Percentiles rank a stretch among this genome's conserved stretches.
Conservation (phyloP, 2,888 invertebrate species). For the Limnephilus lunatus region DNA sequence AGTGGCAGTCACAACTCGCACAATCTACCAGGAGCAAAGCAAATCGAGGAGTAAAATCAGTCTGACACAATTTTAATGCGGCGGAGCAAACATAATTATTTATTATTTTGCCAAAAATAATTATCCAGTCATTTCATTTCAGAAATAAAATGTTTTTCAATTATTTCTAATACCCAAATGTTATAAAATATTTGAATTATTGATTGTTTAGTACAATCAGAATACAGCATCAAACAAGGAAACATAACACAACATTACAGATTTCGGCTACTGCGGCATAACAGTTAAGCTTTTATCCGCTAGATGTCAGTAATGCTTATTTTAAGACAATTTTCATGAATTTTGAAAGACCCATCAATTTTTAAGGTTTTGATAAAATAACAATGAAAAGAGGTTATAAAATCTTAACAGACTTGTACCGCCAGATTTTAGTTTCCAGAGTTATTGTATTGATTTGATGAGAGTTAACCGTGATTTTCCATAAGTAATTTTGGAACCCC, state of each 20-base stretch:
- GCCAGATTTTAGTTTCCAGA: no score
- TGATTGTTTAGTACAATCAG: no score
- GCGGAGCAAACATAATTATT: no score
- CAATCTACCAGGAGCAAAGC: slow-evolving; percentile 53
- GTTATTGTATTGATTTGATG: no score
- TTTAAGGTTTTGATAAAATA: no score
- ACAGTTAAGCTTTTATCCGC: not conserved
- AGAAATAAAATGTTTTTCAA: not conserved
- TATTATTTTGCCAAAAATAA: not conserved
- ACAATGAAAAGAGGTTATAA: no score
- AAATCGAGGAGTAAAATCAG: not conserved
- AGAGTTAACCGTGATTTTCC: no score
- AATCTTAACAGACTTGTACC: no score
- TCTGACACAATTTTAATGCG: not conserved
- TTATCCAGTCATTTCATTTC: not conserved
- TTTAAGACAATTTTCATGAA: not conserved
- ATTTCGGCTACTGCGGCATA: not conserved
- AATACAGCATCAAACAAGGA: no score
- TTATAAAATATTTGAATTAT: not conserved
- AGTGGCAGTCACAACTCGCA: slow-evolving; percentile 55
- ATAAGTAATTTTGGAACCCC: no score
- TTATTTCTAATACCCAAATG: not conserved
- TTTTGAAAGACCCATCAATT: no score
- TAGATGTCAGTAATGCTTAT: not conserved
- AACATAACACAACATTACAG: not conserved